Evolutionary conservation across 2,888 invertebrate genomes (phyloP), one percentile per base, ranked within the genome.

Genomic region (Cremastinae sp.): DNA sequence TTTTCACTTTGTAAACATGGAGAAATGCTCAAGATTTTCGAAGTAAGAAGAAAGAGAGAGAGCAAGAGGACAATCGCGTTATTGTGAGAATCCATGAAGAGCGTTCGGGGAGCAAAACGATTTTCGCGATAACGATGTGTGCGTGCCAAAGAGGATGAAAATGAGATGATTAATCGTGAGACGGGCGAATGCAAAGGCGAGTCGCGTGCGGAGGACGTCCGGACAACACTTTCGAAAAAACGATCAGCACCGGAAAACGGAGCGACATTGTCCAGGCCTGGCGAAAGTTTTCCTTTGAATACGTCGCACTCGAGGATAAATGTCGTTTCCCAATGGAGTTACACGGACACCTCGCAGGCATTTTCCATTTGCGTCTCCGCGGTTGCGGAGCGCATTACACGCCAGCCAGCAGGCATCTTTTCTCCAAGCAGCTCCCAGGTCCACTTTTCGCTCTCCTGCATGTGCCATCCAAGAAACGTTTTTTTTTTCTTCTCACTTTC

Each of bases 251-350:
- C 62, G 66, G 56, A 51, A n/a, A 74, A 62, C 71, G 41, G 14
- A 41, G 49, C 34, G 22, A 65, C 65, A 68, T 66, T 64, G 58
- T 61, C 58, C 61, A 36, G 58, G 56, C 47, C 36, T 12, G 47
- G 68, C 45, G 58, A 72, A 69, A 76, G 58, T 72, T 74, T 69
- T 82, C 84, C 83, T 80, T 80, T 82, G 81, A 76, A 81, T n/a
- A 85, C 82, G 85, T 84, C 85, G 84, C 86, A 84, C 83, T 85
- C 81, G 83, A 87, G n/a, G 86, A 87, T 86, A 85, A 87, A 87
- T 87, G 85, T 84, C 75, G 58, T 65, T 20, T 65, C 66, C 73
- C 66, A 65, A 65, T 72, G 62, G 70, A 62, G 71, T 68, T 61
- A 14, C 69, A 64, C 41, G 47, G 22, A 64, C 58, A 62, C 56